A percentile compares a stretch with the other conserved stretches of the same genome.
phyloP scores from a whole-genome alignment of 2,113 vertebrate species.

The Dolichotis patagonum region DNA sequence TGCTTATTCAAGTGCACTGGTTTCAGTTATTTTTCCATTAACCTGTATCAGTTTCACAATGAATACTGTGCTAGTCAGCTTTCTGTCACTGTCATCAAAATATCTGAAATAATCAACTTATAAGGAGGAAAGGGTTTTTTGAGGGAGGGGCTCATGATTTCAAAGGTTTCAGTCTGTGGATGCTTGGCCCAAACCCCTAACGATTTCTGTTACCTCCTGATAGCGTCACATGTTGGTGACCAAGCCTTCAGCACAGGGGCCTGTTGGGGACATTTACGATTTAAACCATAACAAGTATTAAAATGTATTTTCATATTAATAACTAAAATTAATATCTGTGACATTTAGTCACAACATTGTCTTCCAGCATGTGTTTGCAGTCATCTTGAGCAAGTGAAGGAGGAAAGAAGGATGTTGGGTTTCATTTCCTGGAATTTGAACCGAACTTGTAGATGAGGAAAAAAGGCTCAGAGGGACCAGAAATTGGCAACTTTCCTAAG shows the following conservation, averaged over 20 bases:
- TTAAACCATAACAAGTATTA: background rate
- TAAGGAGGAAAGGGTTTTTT: background rate
- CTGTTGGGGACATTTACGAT: background rate
- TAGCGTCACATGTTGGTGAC: background rate
- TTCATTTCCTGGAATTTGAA: background rate
- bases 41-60: constrained; percentile 38
- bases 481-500: background rate
- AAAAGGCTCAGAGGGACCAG: background rate
- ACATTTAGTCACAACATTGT: constrained; percentile 13
- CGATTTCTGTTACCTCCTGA: background rate
- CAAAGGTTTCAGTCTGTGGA: background rate
- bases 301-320: constrained; percentile 38
- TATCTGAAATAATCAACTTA: background rate
- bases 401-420: background rate
- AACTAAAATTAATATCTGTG: constrained; percentile 36
- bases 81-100: background rate
- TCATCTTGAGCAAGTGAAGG: background rate
- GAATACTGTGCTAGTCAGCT: background rate
- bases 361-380: background rate
- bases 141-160: background rate
- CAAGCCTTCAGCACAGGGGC: background rate
- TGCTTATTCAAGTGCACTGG: background rate
- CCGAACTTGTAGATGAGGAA: background rate
- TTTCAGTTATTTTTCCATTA: constrained; percentile 46
- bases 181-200: background rate